Conservation (phyloP, 2,888 invertebrate genomes). For the Barypeithes pellucidus region DNA sequence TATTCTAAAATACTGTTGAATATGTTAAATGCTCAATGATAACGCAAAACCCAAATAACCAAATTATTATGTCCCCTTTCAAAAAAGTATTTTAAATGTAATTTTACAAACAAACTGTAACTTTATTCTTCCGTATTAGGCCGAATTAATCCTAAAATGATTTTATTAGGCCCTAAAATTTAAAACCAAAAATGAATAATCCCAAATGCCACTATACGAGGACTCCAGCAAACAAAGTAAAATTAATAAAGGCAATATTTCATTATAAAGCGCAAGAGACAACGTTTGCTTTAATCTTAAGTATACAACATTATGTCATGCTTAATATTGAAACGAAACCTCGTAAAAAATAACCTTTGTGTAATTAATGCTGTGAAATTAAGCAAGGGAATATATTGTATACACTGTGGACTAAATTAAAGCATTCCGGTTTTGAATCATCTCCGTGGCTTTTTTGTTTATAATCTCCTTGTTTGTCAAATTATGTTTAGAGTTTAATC, state of each 20-base stretch:
- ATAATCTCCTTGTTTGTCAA: no score
- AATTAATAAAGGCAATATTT: slow-evolving; percentile 29
- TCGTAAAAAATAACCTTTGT: background rate
- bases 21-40: no score
- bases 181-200: slow-evolving; percentile 30
- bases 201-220: slow-evolving; percentile 19
- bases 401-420: no score
- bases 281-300: slow-evolving; percentile 22
- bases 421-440: no score
- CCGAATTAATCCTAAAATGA: slow-evolving; percentile 25
- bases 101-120: slow-evolving; percentile 17
- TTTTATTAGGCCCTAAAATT: slow-evolving; percentile 24
- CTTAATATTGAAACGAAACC: background rate
- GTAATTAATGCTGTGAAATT: background rate
- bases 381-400: no score
- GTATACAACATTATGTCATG: slow-evolving; percentile 5
- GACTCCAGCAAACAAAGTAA: slow-evolving; percentile 17
- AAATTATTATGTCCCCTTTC: background rate
- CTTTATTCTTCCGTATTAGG: slow-evolving; percentile 13
- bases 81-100: background rate
- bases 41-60: no score
- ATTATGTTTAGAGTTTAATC: no score
- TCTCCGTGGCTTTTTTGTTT: no score
- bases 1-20: no score
- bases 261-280: slow-evolving; percentile 23